Percentiles rank a stretch among this genome's conserved stretches.
phyloP scores from a whole-genome alignment of 2,113 vertebrate species.

The Microcebus tavaratra region DNA sequence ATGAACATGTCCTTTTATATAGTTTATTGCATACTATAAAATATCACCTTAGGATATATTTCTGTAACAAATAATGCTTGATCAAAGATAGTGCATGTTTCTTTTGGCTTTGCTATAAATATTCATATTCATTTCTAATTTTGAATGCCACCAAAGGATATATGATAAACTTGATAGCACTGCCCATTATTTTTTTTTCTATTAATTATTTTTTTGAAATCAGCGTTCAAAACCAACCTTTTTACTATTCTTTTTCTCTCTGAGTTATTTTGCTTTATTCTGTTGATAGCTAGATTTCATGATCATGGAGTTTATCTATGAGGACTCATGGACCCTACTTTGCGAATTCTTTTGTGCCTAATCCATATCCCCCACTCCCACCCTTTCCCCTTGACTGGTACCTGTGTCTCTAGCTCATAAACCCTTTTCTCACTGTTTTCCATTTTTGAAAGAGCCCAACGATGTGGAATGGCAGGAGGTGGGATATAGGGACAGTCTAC shows the following conservation, averaged over 20 bases:
- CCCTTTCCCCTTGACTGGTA: not conserved
- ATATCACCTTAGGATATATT: not conserved
- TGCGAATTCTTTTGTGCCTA: not conserved
- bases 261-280: not conserved
- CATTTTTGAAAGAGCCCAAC: not conserved
- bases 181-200: not conserved
- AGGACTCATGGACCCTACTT: not conserved
- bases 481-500: not conserved
- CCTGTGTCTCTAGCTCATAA: not conserved
- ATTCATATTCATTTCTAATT: not conserved
- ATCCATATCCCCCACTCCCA: not conserved
- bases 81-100: not conserved
- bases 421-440: not conserved
- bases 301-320: not conserved
- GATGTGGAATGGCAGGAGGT: not conserved
- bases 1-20: not conserved
- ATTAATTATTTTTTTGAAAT: not conserved
- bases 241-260: not conserved
- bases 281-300: not conserved
- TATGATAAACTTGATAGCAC: not conserved
- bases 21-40: not conserved
- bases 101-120: not conserved
- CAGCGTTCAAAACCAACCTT: not conserved
- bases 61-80: not conserved
- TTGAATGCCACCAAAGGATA: not conserved